Base-by-base conservation (phyloP, 2,888 invertebrate species). In the Amaurobius ferox region DNA sequence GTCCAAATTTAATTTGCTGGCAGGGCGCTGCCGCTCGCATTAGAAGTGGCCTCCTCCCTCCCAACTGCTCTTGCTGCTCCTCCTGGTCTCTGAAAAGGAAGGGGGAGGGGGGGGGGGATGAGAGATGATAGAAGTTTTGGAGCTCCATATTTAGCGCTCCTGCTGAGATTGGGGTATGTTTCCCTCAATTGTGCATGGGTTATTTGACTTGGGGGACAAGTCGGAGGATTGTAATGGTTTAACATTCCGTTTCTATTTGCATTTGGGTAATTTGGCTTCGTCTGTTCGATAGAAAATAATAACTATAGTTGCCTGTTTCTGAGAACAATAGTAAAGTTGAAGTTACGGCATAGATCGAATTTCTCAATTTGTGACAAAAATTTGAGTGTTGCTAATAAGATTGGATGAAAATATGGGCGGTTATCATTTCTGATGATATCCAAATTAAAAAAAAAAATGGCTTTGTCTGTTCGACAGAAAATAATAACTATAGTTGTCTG, bases 1-100 rank as follows among this genome's bases (percentile, higher is more conserved):
- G 85, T 76, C 85, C 78, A 79, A 86, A 86, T 86, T 86, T 86
- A 86, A 86, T 86, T 86, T 86, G 86, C 86, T 79, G 85, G 74
- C 79, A n/a, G 86, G 86, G 79, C 86, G 79, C 86, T 74, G 74
- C 64, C 67, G 79, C 79, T 61, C 79, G 86, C 86, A 86, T 86
- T 79, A 79, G 86, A 79, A 86, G 79, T 79, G 86, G 79, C 30
- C 39, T 16, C 29, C 66, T 48, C 70, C 35, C 13, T 55, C 44
- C 35, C 64, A 23, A 23, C 67, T 62, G 13, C 67, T 26, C 64
- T 23, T 55, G 23, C 16, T 67, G 72, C 28, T 44, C 70, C 39
- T 29, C 16, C 44, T 70, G n/a, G 55, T 23, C 29, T 67, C 67
- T 19, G 62, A 28, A 16, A 48, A 44, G 28, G n/a, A 44, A 39